Evolutionary conservation across 64 coral and sea anemone genomes (phyloP), one percentile per base, ranked within the genome.

Genomic region (Astreopora myriophthalma): DNA sequence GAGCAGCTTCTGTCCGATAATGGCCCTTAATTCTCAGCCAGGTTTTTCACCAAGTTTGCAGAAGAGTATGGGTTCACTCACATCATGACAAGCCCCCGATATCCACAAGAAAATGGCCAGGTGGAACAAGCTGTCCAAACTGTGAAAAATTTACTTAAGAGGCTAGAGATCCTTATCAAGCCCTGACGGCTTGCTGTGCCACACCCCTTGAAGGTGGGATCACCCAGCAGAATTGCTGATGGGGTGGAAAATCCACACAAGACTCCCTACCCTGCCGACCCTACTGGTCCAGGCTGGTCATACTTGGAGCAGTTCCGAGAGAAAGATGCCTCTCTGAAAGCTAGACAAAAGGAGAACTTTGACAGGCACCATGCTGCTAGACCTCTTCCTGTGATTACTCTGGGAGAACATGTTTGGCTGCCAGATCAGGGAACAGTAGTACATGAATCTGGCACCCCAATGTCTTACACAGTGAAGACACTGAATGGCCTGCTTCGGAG

Each of bases 241-340:
- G 38, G 69, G 69, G 35, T 66, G 87, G 51, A 64, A 89, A 89
- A 89, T 89, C 49, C 60, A 67, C 73, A 90, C 88, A 79, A 78
- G 48, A 17, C 6, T 90, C 61, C 57, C 88, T 2, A 80, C 76
- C 35, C 61, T 76, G 20, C 61, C 25, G 79, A 69, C 74, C 73
- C 73, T 39, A 67, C 88, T 90, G 52, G 73, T 11, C 88, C 74
- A 3, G 79, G 16, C 62, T 90, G 73, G 73, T 67, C 31, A 35
- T 70, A 88, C 40, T 48, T 74, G 69, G 68, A 28, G 72, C 69
- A 74, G 87, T 23, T 90, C 28, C 31, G 88, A 27, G 61, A 90
- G 67, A 90, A 29, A 74, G 88, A 79, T 38, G 74, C 88, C 63
- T 46, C 65, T 24, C 72, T 79, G 74, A 90, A 90, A 80, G 86